Percentiles rank a stretch among this genome's conserved stretches.
Conservation (phyloP, 2,888 invertebrate genomes). For the Pachliopta kotzebuea region DNA sequence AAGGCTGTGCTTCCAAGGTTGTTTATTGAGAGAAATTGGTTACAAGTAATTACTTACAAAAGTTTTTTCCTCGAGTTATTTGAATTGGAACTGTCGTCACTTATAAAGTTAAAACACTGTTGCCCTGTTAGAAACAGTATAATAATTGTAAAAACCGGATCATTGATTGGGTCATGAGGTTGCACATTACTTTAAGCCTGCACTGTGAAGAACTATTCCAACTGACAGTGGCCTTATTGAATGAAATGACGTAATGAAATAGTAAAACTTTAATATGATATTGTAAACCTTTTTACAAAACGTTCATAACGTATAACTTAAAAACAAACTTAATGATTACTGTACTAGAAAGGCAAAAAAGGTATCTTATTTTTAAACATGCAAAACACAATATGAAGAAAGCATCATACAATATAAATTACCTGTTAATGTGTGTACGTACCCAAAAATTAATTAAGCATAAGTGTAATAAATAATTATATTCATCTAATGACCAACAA, state of each 20-base stretch:
- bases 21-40: constrained; percentile 33
- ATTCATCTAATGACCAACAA: no score
- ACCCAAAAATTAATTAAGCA: no score
- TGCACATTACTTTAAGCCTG: constrained; percentile 37
- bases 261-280: constrained; percentile 16
- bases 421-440: no score
- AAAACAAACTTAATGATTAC: not conserved
- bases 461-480: no score
- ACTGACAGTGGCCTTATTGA: constrained; percentile 33
- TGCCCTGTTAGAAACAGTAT: constrained; percentile 9
- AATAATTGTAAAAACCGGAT: constrained; percentile 28
- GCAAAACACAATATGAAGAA: no score
- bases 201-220: constrained; percentile 33
- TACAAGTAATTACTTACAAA: constrained; percentile 43
- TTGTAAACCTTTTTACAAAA: constrained; percentile 12
- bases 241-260: constrained; percentile 31
- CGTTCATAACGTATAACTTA: not conserved
- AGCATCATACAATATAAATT: no score
- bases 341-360: no score
- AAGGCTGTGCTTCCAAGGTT: constrained; percentile 45
- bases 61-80: constrained; percentile 32
- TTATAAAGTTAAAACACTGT: constrained; percentile 6
- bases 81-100: constrained; percentile 1
- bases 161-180: constrained; percentile 35
- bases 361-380: no score